A percentile compares a stretch with the other conserved stretches of the same genome.
Evolutionary conservation across 2,888 invertebrate species (phyloP).

Genomic region (Philopedon plagiatum): DNA sequence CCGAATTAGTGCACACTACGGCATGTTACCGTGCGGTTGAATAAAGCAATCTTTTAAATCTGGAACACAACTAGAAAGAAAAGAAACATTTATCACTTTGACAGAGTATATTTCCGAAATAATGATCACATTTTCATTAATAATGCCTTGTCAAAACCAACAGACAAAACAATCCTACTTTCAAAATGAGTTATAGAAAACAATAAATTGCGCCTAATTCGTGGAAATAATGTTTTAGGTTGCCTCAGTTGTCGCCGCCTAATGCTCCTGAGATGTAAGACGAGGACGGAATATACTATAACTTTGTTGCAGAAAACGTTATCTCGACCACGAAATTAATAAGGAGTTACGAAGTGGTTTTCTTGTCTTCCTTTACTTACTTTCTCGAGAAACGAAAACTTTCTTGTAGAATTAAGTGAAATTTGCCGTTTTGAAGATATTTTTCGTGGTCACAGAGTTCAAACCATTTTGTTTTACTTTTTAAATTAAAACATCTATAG

Average conservation of each 20-base stretch:
- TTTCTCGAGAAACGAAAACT: constrained; percentile 13
- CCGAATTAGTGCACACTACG: no score
- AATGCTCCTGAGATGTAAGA: constrained; percentile 20
- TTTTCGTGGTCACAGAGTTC: not conserved
- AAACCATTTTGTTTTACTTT: not conserved
- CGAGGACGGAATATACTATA: constrained; percentile 20
- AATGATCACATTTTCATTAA: constrained; percentile 36
- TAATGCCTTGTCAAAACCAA: constrained; percentile 33
- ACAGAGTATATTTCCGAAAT: constrained; percentile 22
- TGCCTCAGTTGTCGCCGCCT: constrained; percentile 21
- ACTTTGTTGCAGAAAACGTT: constrained; percentile 12
- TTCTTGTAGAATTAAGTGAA: constrained; percentile 10
- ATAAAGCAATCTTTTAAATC: not conserved
- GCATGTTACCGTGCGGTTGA: no score
- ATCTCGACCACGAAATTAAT: constrained; percentile 33
- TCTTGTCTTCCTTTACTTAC: constrained; percentile 19
- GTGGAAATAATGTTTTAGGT: constrained; percentile 26
- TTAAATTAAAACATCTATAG: not conserved
- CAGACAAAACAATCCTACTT: constrained; percentile 30
- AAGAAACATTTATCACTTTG: constrained; percentile 13
- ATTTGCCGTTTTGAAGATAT: constrained; percentile 10
- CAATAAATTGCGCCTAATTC: constrained; percentile 34
- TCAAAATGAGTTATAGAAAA: constrained; percentile 36
- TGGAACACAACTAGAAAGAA: constrained; percentile 1
- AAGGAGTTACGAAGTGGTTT: constrained; percentile 33